These are phyloP conservation scores for Ichneumoninae sp. DNA, from an alignment of 2,888 invertebrate genomes.

Conservation along the genomic window DNA sequence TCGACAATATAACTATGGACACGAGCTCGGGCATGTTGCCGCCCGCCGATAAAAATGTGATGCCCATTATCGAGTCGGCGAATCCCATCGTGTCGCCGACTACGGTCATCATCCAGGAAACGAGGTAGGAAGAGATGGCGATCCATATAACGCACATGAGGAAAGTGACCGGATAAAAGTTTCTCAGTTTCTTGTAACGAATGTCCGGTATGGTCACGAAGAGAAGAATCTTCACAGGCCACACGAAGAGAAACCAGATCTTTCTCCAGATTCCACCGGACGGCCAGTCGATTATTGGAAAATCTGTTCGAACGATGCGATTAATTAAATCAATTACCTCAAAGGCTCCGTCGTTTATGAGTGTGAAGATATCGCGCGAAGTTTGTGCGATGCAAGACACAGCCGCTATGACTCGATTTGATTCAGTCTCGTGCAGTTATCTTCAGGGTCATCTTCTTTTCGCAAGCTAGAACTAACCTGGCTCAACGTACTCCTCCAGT, in stretches of 20 bases:
- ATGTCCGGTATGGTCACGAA: conserved; percentile 90
- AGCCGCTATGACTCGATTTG: too few species aligned
- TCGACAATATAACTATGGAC: conserved; percentile 93
- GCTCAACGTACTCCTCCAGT: conserved; percentile 74
- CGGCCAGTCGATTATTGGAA: conserved; percentile 75
- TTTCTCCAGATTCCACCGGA: conserved; percentile 77
- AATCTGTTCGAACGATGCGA: conserved; percentile 69
- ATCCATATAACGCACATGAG: conserved; percentile 95
- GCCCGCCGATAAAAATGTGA: conserved; percentile 95
- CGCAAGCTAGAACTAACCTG: conserved; percentile 72
- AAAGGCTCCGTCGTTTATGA: too few species aligned
- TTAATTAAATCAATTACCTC: background rate
- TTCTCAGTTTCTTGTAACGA: conserved; percentile 85
- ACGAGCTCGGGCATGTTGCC: conserved; percentile 94
- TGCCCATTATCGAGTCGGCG: conserved; percentile 95
- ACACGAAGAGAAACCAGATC: conserved; percentile 89
- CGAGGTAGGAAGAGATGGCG: conserved; percentile 92
- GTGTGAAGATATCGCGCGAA: too few species aligned
- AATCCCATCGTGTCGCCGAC: conserved; percentile 92
- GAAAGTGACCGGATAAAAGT: conserved; percentile 91
- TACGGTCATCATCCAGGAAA: conserved; percentile 96
- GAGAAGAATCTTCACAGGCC: conserved; percentile 90
- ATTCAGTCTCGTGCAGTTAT: too few species aligned
- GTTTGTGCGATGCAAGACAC: too few species aligned
- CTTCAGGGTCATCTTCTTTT: conserved; percentile 6